phyloP scores from a whole-genome alignment of 2,797 vertebrate genomes.

The Champsocephalus esox region DNA sequence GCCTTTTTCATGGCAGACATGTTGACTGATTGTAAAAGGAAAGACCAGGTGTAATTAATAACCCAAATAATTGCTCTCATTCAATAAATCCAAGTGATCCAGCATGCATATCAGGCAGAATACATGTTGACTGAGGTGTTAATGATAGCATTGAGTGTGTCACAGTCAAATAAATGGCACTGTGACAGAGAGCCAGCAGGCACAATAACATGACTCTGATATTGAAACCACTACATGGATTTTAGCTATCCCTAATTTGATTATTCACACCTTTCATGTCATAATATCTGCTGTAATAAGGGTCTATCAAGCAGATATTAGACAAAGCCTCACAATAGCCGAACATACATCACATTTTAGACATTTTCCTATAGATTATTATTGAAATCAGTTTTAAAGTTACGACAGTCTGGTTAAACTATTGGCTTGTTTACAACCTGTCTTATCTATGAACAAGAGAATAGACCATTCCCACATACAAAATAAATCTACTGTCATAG shows the following conservation, averaged over 20 bases:
- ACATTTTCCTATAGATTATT: not conserved
- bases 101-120: too few species aligned
- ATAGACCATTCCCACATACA: too few species aligned
- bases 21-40: not conserved
- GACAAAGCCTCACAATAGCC: not conserved
- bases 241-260: not conserved
- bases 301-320: not conserved
- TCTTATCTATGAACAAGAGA: not conserved
- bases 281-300: not conserved
- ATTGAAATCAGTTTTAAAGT: not conserved
- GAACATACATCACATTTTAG: not conserved
- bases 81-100: too few species aligned
- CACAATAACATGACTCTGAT: too few species aligned
- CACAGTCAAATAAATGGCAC: too few species aligned
- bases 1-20: slow-evolving; percentile 1
- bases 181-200: too few species aligned
- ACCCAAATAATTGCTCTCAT: too few species aligned
- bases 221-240: too few species aligned
- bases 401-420: not conserved
- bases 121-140: too few species aligned
- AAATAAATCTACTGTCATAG: too few species aligned
- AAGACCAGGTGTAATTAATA: too few species aligned
- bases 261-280: not conserved
- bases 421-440: not conserved
- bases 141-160: too few species aligned